Conservation (phyloP, 2,113 vertebrate species). For the Anhinga rufa region DNA sequence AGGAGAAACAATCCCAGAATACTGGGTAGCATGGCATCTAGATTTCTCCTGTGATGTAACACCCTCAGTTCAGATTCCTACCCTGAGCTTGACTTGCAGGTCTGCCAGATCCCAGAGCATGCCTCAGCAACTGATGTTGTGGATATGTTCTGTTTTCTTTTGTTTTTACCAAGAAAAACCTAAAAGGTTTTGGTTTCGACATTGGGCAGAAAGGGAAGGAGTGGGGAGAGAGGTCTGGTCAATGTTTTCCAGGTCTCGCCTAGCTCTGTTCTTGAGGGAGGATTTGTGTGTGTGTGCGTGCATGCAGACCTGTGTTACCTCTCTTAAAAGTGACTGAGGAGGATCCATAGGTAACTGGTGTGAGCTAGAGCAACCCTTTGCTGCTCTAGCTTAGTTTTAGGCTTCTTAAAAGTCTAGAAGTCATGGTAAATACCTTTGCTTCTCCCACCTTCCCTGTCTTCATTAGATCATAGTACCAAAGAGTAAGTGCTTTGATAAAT, state of each 20-base stretch:
- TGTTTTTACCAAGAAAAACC: neutral
- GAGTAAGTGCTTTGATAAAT: neutral
- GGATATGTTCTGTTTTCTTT: neutral
- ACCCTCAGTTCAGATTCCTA: neutral
- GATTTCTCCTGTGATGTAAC: neutral
- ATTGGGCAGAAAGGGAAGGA: neutral
- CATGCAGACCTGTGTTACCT: neutral
- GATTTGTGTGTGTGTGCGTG: accelerated
- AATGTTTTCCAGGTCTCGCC: neutral
- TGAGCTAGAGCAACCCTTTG: neutral
- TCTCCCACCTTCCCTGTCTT: neutral
- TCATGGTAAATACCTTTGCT: neutral
- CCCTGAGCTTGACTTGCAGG: neutral
- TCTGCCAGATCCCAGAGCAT: neutral
- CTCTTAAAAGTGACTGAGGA: neutral
- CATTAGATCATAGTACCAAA: neutral
- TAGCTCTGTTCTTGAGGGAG: neutral
- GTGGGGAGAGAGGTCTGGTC: neutral
- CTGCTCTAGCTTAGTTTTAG: neutral
- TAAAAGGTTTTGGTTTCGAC: neutral
- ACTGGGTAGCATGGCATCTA: neutral
- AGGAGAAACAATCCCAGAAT: neutral
- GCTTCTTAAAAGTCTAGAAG: neutral
- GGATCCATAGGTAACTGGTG: neutral
- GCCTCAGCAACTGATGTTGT: neutral